phyloP scores from a whole-genome alignment of 2,113 vertebrate species.

The Cisticola juncidis region DNA sequence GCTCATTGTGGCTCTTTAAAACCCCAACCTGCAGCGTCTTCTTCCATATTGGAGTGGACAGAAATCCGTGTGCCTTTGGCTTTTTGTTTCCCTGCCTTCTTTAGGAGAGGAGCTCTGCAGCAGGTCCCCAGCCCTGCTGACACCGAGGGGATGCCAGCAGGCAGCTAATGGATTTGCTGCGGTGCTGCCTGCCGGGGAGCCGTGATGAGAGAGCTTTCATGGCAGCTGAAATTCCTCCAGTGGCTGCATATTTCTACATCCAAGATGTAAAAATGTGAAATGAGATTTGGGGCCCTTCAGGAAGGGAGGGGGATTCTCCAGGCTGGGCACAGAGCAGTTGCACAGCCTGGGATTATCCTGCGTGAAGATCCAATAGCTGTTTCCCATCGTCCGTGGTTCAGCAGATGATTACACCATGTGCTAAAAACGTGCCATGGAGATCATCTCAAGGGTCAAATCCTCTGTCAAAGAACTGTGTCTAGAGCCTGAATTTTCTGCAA shows the following conservation, averaged over 20 bases:
- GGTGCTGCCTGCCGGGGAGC: not conserved
- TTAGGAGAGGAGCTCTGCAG: not conserved
- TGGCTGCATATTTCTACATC: not conserved
- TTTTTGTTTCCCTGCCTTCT: not conserved
- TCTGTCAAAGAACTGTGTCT: not conserved
- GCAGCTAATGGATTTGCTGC: conserved; percentile 42
- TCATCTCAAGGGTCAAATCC: not conserved
- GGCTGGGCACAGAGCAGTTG: not conserved
- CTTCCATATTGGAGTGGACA: fast-evolving
- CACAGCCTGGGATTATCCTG: not conserved
- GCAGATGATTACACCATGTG: not conserved
- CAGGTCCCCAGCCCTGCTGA: not conserved
- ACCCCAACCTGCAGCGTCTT: not conserved
- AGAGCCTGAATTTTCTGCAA: not conserved
- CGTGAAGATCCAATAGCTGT: not conserved
- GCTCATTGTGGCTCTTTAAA: not conserved
- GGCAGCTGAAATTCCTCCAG: conserved; percentile 47
- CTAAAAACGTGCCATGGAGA: not conserved
- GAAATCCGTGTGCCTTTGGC: not conserved
- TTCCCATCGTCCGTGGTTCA: not conserved
- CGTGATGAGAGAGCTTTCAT: conserved; percentile 8
- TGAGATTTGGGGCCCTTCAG: not conserved
- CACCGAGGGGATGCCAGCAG: not conserved
- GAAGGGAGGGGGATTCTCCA: not conserved
- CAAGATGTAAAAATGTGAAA: conserved; percentile 25